Conservation (phyloP, 2,888 invertebrate genomes). For the Epinotia bilunana region DNA sequence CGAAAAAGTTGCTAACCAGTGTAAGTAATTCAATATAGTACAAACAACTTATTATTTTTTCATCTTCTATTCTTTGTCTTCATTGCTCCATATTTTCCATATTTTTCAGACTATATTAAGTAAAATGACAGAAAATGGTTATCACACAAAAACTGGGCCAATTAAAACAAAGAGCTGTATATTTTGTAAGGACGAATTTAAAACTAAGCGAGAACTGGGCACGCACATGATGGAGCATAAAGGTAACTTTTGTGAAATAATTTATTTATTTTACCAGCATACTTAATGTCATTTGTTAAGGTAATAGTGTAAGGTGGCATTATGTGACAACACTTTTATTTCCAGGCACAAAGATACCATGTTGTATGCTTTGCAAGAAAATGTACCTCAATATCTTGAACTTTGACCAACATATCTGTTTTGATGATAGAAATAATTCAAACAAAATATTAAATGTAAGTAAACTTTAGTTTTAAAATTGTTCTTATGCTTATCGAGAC, state of each 20-base stretch:
- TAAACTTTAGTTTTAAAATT: slow-evolving; percentile 46
- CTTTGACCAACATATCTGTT: slow-evolving; percentile 65
- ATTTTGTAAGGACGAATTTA: slow-evolving; percentile 66
- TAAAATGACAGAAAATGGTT: slow-evolving; percentile 72
- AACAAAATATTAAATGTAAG: slow-evolving; percentile 47
- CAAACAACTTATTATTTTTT: not conserved
- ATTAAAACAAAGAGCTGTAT: slow-evolving; percentile 63
- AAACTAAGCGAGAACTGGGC: slow-evolving; percentile 68
- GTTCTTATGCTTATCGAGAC: not conserved
- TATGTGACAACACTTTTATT: slow-evolving; percentile 46
- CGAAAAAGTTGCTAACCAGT: slow-evolving; percentile 70
- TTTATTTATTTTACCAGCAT: not conserved
- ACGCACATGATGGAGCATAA: slow-evolving; percentile 66
- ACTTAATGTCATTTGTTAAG: not conserved
- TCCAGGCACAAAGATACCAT: slow-evolving; percentile 67
- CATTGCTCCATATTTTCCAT: slow-evolving; percentile 10
- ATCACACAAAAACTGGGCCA: slow-evolving; percentile 62
- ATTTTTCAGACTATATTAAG: slow-evolving; percentile 68
- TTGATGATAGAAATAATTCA: slow-evolving; percentile 46
- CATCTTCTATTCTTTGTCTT: not conserved
- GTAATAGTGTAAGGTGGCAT: not conserved
- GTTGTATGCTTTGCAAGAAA: slow-evolving; percentile 72
- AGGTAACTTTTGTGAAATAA: slow-evolving; percentile 55
- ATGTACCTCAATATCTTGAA: slow-evolving; percentile 66
- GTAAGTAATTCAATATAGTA: slow-evolving; percentile 54